Conservation (phyloP, 2,888 invertebrate species). For the Andrena minutula region DNA sequence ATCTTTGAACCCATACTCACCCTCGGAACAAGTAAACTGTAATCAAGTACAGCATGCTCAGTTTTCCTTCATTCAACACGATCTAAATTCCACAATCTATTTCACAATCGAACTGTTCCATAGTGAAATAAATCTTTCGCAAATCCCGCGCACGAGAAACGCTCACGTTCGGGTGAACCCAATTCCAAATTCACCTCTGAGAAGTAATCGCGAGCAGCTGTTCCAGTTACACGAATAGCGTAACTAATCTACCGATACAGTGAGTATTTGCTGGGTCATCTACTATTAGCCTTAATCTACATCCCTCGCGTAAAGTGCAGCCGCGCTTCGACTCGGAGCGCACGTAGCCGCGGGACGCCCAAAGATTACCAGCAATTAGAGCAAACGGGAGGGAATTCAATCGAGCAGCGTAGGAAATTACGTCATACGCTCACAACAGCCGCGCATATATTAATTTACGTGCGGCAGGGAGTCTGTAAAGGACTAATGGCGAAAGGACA, state of each 20-base stretch:
- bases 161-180: not conserved
- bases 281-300: not conserved
- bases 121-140: not conserved
- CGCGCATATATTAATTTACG: slow-evolving; percentile 44
- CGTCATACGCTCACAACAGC: slow-evolving; percentile 28
- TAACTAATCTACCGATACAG: no score
- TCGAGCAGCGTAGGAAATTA: slow-evolving; percentile 11
- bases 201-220: no score
- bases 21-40: not conserved
- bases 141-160: not conserved
- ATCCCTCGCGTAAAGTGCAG: not conserved
- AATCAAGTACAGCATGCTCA: not conserved
- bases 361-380: slow-evolving; percentile 10
- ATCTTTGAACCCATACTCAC: not conserved
- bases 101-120: not conserved
- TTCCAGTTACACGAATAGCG: no score
- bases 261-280: not conserved
- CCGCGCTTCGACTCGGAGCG: not conserved
- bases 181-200: no score
- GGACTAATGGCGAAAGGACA: slow-evolving; percentile 50
- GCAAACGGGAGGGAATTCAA: slow-evolving; percentile 23
- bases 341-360: not conserved
- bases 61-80: not conserved
- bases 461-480: slow-evolving; percentile 33
- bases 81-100: not conserved